Evolutionary conservation across 2,888 invertebrate species (phyloP).

Genomic region (Drosophila bunnanda): DNA sequence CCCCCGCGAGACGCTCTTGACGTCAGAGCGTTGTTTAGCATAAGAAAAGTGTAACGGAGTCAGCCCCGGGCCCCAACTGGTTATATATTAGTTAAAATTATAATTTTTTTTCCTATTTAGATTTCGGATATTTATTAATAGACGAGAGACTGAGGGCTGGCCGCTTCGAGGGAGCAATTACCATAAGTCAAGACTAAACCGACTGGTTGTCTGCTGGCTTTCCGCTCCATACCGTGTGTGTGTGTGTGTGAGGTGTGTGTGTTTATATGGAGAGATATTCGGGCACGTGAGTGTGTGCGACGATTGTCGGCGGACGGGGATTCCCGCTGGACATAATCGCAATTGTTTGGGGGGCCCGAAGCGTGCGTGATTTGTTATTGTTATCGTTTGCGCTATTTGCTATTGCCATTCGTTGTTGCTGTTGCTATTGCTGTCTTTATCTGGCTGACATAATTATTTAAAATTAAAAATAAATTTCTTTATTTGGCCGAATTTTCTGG

Average conservation of each 20-base stretch:
- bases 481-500: slow-evolving; percentile 48
- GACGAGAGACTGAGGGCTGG: neutral
- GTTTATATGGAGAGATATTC: neutral
- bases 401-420: neutral
- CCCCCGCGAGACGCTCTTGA: neutral
- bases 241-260: neutral
- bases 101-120: too few relatives aligned
- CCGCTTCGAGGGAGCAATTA: slow-evolving; percentile 20
- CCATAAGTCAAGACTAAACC: slow-evolving; percentile 37
- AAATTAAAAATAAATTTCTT: slow-evolving; percentile 63
- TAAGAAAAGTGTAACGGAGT: slow-evolving; percentile 4
- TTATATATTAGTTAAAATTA: slow-evolving; percentile 1
- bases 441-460: slow-evolving; percentile 74
- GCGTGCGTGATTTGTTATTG: slow-evolving; percentile 58
- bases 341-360: slow-evolving; percentile 48
- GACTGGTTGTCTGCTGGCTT: slow-evolving; percentile 32
- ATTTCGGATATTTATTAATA: neutral
- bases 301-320: slow-evolving; percentile 26
- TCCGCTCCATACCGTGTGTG: too few relatives aligned
- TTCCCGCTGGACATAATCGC: slow-evolving; percentile 50
- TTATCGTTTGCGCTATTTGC: slow-evolving; percentile 27
- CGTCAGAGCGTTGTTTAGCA: slow-evolving; percentile 4
- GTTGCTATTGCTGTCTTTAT: slow-evolving; percentile 27
- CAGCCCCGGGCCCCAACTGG: neutral
- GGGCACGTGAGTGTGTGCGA: slow-evolving; percentile 6